Evolutionary conservation across 2,888 invertebrate species (phyloP).

Genomic region (Pyrochroa serraticornis): DNA sequence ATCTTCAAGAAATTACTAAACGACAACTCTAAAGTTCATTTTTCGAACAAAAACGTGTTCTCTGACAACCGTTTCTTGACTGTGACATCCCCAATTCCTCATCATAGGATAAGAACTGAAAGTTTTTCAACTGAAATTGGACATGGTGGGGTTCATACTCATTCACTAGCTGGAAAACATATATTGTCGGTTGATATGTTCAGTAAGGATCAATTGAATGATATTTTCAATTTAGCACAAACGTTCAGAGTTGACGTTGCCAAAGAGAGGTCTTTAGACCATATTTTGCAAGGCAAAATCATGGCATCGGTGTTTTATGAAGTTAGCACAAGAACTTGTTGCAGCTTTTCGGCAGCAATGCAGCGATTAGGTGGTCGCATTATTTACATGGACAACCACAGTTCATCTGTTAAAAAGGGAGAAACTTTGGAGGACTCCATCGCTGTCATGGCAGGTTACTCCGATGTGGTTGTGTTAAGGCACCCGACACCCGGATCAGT

Average conservation of each 20-base stretch:
- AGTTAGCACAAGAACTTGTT: slow-evolving; percentile 94
- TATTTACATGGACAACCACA: slow-evolving; percentile 85
- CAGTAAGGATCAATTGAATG: slow-evolving; percentile 86
- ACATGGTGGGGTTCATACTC: slow-evolving; percentile 42
- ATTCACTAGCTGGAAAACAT: slow-evolving; percentile 74
- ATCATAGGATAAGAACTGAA: slow-evolving; percentile 45
- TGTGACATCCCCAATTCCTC: slow-evolving; percentile 45
- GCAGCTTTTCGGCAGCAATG: slow-evolving; percentile 97
- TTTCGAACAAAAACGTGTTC: slow-evolving; percentile 60
- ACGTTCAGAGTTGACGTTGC: slow-evolving; percentile 80
- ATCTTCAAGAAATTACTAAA: slow-evolving; percentile 59
- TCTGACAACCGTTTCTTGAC: slow-evolving; percentile 23
- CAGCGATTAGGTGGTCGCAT: slow-evolving; percentile 93
- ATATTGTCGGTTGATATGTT: slow-evolving; percentile 87
- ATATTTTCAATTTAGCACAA: slow-evolving; percentile 93
- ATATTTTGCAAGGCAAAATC: slow-evolving; percentile 88
- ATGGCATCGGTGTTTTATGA: slow-evolving; percentile 98
- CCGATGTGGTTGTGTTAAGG: slow-evolving; percentile 91
- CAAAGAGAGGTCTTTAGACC: slow-evolving; percentile 83
- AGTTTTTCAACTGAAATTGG: slow-evolving; percentile 46
- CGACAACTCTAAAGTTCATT: slow-evolving; percentile 62
- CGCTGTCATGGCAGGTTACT: slow-evolving; percentile 87
- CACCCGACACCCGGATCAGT: slow-evolving; percentile 95
- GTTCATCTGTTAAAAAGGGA: slow-evolving; percentile 95
- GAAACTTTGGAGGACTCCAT: slow-evolving; percentile 92